Conservation (phyloP, 1,140 invertebrate genomes). For the Habropoda laboriosa region DNA sequence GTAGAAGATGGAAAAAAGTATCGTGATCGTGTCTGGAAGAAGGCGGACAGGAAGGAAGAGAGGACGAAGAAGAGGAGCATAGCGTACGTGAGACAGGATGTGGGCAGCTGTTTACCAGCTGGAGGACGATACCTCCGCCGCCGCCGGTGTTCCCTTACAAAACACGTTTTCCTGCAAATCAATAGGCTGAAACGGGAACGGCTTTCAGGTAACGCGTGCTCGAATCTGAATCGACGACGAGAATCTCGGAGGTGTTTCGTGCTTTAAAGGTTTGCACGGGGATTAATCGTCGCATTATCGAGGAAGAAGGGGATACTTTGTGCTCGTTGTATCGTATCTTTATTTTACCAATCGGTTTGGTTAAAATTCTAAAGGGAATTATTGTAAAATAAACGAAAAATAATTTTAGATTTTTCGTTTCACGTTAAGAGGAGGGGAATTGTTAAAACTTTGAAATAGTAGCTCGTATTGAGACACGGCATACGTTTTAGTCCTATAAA, state of each 20-base stretch:
- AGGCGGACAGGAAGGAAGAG: constrained; percentile 55
- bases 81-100: constrained; percentile 70
- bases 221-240: background rate
- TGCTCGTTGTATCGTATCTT: no score
- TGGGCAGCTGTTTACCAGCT: constrained; percentile 76
- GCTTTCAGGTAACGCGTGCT: background rate
- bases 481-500: no score
- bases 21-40: constrained; percentile 2
- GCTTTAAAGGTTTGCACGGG: no score
- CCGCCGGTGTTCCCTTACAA: constrained; percentile 38
- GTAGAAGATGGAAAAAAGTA: constrained; percentile 22
- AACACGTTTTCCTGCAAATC: constrained; percentile 37
- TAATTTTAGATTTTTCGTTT: no score
- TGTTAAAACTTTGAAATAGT: no score
- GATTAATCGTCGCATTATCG: no score
- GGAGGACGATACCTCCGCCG: constrained; percentile 69
- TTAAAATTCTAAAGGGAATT: no score
- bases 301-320: no score
- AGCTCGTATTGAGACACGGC: no score
- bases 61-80: constrained; percentile 49
- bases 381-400: no score
- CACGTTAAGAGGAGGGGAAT: no score
- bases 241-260: background rate
- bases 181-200: background rate
- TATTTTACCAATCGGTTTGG: no score